Percentiles rank a stretch among this genome's conserved stretches.
These are phyloP conservation scores for Montipora capitata DNA, from an alignment of 92 coral and sea anemone genomes.

Conservation along the genomic window DNA sequence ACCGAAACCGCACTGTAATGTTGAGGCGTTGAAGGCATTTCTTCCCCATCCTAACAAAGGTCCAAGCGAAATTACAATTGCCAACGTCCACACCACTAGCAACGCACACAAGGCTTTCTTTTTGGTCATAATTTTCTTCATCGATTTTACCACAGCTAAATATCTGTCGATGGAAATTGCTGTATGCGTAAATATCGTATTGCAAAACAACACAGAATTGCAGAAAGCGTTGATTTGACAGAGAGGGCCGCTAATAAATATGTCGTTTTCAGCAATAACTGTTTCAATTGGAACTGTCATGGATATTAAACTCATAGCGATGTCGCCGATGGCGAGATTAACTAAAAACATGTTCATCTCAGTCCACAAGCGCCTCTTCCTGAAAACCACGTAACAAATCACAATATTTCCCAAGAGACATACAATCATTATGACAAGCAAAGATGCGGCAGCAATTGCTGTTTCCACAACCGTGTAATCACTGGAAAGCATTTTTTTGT, in stretches of 20 bases:
- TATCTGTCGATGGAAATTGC: constrained; percentile 87
- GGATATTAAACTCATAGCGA: constrained; percentile 81
- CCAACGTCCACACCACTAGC: constrained; percentile 77
- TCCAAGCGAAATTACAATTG: constrained; percentile 76
- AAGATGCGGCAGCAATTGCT: constrained; percentile 65
- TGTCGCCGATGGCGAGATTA: constrained; percentile 85
- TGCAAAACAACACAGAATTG: constrained; percentile 81
- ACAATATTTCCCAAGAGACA: constrained; percentile 78
- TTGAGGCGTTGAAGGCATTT: constrained; percentile 79
- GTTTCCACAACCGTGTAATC: constrained; percentile 75
- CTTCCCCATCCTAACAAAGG: constrained; percentile 92
- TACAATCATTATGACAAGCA: constrained; percentile 67
- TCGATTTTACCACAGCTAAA: constrained; percentile 86
- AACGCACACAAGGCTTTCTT: constrained; percentile 77
- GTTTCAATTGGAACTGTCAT: constrained; percentile 84
- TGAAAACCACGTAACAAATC: constrained; percentile 76
- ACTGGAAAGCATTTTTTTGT: constrained; percentile 16
- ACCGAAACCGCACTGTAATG: constrained; percentile 88
- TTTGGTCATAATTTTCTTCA: constrained; percentile 83
- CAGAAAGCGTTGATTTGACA: constrained; percentile 83
- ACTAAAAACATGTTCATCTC: constrained; percentile 88
- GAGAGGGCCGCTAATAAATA: constrained; percentile 63
- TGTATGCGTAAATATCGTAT: constrained; percentile 90
- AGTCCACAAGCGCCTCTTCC: constrained; percentile 88
- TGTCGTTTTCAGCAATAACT: constrained; percentile 74